phyloP scores from a whole-genome alignment of 2,888 invertebrate species.

The Apotomis turbidana region DNA sequence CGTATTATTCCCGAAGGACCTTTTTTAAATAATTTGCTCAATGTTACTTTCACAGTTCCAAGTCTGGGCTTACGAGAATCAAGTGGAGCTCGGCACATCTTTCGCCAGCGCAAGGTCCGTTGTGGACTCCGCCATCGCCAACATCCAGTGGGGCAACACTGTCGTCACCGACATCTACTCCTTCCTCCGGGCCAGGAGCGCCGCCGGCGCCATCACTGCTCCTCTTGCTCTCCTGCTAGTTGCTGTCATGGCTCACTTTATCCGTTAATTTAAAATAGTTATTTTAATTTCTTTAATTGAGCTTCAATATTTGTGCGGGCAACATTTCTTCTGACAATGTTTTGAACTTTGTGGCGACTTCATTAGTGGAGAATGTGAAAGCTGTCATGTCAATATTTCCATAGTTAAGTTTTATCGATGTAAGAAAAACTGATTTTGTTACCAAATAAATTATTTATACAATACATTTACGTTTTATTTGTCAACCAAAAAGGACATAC shows the following conservation, averaged over 20 bases:
- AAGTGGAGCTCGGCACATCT: slow-evolving; percentile 55
- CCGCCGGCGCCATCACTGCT: slow-evolving; percentile 56
- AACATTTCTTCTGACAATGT: neutral
- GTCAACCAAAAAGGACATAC: neutral
- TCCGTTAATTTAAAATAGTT: slow-evolving; percentile 50
- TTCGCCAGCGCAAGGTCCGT: slow-evolving; percentile 58
- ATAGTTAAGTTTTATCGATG: slow-evolving; percentile 20
- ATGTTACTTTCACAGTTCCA: slow-evolving; percentile 64
- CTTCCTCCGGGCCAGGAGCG: slow-evolving; percentile 51
- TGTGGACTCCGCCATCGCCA: slow-evolving; percentile 57
- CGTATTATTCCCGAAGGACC: neutral
- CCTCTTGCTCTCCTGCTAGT: slow-evolving; percentile 60
- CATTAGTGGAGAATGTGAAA: slow-evolving; percentile 14
- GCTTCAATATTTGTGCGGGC: no score
- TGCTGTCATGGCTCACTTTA: slow-evolving; percentile 55
- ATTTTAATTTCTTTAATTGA: no score
- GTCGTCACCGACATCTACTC: slow-evolving; percentile 57
- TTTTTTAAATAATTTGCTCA: neutral
- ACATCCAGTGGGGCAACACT: slow-evolving; percentile 68
- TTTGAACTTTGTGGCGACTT: neutral
- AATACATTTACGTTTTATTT: slow-evolving; percentile 1
- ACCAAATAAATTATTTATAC: slow-evolving; percentile 36
- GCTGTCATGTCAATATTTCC: slow-evolving; percentile 9
- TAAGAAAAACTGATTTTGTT: slow-evolving; percentile 22
- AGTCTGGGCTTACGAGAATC: slow-evolving; percentile 64